Base-by-base conservation (phyloP, 2,797 vertebrate genomes). In the Falco biarmicus region DNA sequence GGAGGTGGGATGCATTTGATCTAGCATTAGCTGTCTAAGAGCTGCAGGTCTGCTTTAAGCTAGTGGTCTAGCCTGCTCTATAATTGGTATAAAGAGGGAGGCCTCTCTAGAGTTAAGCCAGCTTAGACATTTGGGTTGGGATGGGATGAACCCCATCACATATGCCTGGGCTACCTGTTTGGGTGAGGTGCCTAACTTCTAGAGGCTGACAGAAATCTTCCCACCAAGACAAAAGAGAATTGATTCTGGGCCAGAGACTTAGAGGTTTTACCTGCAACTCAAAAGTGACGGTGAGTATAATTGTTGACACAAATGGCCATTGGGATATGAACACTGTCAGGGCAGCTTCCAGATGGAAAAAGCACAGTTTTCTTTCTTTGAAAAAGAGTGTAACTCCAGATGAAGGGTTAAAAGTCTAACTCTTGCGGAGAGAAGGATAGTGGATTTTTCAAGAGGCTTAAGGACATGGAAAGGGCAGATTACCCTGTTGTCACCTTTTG, bases 401-500 rank as follows among this genome's bases (percentile, higher is more conserved):
- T 63, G 76, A 92, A 93, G 85, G 56, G 79, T 95, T 88, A 81
- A 85, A 87, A 91, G 65, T 77, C 39, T 80, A 73, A 85, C 75
- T 77, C 45, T 56, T 57, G 31, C 10, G 7, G 54, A 84, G 50
- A 24, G 39, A 78, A 90, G 45, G 73, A 73, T 6, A 79, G 69
- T 83, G 54, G 50, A 41, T 59, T 97, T 96, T 95, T 81, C 61
- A 70, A 73, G 31, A 64, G 50, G 80, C 53, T 98, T 95, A 95
- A 91, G 59, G 41, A 93, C 65, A 87, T 20, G 94, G 93, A 97
- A 97, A 94, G 63, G 61, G 59, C 56, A 94, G 93, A 96, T 97
- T 97, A 93, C 53, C 63, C 41, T 24, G 9, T 93, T 97, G 95
- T 98, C 95, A 97, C 97, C 96, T 98, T 97, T 98, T 94, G 87